Evolutionary conservation across 2,888 invertebrate species (phyloP).

Genomic region (Philonicus albiceps): DNA sequence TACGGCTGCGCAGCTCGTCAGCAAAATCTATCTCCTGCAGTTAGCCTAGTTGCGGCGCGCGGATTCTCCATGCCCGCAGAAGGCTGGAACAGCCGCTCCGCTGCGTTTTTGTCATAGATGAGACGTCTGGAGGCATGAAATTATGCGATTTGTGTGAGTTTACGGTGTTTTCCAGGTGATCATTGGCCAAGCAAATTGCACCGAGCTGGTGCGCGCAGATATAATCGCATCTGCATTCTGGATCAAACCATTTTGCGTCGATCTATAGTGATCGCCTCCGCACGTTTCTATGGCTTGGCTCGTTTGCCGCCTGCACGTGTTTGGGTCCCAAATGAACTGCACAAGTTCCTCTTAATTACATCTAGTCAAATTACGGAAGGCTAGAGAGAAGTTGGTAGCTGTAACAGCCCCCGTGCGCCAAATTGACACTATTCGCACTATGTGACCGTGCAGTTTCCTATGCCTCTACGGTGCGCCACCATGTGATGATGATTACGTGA

Average conservation of each 20-base stretch:
- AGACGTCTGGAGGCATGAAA: slow-evolving; percentile 25
- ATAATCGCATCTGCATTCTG: slow-evolving; percentile 31
- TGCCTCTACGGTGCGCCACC: background rate
- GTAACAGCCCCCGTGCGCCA: background rate
- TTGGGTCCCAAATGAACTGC: slow-evolving; percentile 12
- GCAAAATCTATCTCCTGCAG: background rate
- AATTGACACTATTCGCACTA: background rate
- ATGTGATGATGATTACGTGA: slow-evolving; percentile 26
- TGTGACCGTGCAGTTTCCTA: background rate
- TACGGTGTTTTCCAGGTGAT: slow-evolving; percentile 38
- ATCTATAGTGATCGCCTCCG: background rate
- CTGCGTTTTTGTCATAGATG: slow-evolving; percentile 30
- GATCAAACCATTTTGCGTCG: background rate
- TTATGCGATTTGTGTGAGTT: slow-evolving; percentile 19
- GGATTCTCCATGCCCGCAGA: background rate
- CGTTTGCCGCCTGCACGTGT: background rate
- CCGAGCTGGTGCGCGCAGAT: background rate
- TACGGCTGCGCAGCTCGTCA: slow-evolving; percentile 9
- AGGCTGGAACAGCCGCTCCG: background rate
- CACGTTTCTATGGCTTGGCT: background rate
- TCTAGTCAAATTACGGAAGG: slow-evolving; percentile 45
- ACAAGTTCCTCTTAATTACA: slow-evolving; percentile 42
- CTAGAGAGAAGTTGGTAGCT: background rate
- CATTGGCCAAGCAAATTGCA: slow-evolving; percentile 22
- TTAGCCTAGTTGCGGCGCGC: background rate